Percentiles rank a stretch among this genome's conserved stretches.
Conservation (phyloP, 2,797 vertebrate species). For the Ara ararauna region DNA sequence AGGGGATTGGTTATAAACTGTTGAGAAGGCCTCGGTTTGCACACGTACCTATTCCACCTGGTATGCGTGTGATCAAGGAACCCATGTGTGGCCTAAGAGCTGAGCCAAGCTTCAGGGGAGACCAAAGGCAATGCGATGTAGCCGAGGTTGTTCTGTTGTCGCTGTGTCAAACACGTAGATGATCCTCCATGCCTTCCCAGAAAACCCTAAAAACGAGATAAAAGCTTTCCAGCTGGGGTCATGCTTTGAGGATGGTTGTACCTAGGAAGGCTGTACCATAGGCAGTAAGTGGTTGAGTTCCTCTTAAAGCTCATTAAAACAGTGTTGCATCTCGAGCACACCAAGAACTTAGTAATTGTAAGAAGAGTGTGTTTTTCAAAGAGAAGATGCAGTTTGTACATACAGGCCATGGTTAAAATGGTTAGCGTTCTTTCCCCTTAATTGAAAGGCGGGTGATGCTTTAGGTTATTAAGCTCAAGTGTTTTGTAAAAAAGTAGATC, state of each 20-base stretch:
- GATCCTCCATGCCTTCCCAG: rapidly evolving
- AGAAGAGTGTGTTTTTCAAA: neutral
- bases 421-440: neutral
- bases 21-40: neutral
- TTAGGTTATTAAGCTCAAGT: neutral
- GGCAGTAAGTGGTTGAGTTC: rapidly evolving
- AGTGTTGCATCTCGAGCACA: rapidly evolving
- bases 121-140: neutral
- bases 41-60: rapidly evolving
- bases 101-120: neutral
- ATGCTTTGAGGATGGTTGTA: neutral
- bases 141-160: neutral
- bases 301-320: neutral
- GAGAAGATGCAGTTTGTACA: rapidly evolving
- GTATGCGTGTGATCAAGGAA: rapidly evolving
- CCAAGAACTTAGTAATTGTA: neutral
- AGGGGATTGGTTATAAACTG: neutral
- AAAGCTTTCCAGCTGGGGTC: neutral
- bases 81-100: neutral
- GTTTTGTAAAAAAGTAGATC: neutral
- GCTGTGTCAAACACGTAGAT: rapidly evolving
- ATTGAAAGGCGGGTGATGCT: neutral
- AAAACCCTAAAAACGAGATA: rapidly evolving
- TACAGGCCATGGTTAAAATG: neutral
- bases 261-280: too few species aligned